Evolutionary conservation across 2,888 invertebrate genomes (phyloP), one percentile per base, ranked within the genome.

Genomic region (Lissonota sp.): DNA sequence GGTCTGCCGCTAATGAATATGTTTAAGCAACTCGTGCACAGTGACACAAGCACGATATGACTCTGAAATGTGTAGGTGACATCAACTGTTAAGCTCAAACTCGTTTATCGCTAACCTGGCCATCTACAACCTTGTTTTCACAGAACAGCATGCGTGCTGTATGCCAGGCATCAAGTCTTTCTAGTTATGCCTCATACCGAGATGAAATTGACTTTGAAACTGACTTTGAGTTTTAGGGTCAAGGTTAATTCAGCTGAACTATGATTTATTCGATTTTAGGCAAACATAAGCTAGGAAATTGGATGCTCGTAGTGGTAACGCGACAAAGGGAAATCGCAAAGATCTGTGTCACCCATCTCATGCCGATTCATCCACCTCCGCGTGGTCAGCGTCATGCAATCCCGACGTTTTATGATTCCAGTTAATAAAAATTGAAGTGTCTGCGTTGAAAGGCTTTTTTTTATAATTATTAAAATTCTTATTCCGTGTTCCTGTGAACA

Each of bases 321-420:
- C 12, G 12, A 60, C 12, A 39, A 60, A 40, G 40, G 58, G 6
- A 60, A 39, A 40, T 60, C 12, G 58, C 58, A n/a, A 60, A 40
- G 4, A 60, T 60, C 40, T n/a, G 12, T 60, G n/a, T 60, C 58
- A 60, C 12, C 12, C n/a, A 60, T 39, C n/a, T 60, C 58, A 12
- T 39, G 58, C 58, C 39, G 5, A 39, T 39, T 60, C 37, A 64
- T 64, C 64, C 37, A 49, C 64, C 16, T 53, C 42, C 53, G 53
- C 55, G 67, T 55, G 53, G 67, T 67, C 40, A 67, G 16, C 4
- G 12, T 67, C 67, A 39, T 16, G 42, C 67, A 55, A 67, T 16
- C 53, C 12, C 7, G 53, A 55, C 53, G 16, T 55, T 67, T 67
- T 40, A 16, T 55, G 67, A 67, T 67, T 67, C 10, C 55, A 42